Base-by-base conservation (phyloP, 2,797 vertebrate genomes). In the Tauraco hartlaubi region DNA sequence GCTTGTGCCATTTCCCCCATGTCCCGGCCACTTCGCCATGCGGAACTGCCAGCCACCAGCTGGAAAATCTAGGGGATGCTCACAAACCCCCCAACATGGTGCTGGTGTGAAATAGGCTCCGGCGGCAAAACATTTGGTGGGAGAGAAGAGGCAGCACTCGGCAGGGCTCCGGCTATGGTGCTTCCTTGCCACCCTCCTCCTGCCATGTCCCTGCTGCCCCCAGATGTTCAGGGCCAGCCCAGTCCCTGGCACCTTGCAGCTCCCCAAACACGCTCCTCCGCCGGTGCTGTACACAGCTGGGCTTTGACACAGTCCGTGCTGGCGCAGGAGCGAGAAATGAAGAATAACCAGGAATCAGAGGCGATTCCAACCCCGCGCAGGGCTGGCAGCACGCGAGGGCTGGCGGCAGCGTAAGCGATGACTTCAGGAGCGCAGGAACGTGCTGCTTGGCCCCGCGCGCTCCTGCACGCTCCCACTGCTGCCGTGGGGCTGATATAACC, bases 361-460 rank as follows among this genome's bases (percentile, higher is more conserved):
- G 61, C 3, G 4, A 31, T 80, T 11, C 15, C 3, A 51, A 78
- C 81, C 81, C 81, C 21, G 23, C 33, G 74, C 87, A 67, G 68
- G 86, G 69, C 92, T 95, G 93, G 91, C 86, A 83, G 93, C 64
- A 21, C 89, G 62, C 26, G 4, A 67, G 86, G 54, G 95, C 90
- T 84, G 95, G 88, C 67, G 19, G 79, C 6, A 1, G 91, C 15
- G 2, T 91, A 82, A 72, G 64, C 66, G 4, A 78, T 95, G 85
- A 97, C 80, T 91, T 96, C 94, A 94, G 92, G 93, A 91, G 72
- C 0, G 1, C 71, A 88, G 95, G 95, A 97, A 97, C 92, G 96
- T 21, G 88, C 95, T 33, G 84, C 74, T 73, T n/a, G 2, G 87
- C 71, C 77, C 88, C 5, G 4, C 18, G 1, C 4, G 1, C 68